Percentiles rank a stretch among this genome's conserved stretches.
Conservation (phyloP, 2,113 vertebrate genomes). For the Australoheros scitulus region DNA sequence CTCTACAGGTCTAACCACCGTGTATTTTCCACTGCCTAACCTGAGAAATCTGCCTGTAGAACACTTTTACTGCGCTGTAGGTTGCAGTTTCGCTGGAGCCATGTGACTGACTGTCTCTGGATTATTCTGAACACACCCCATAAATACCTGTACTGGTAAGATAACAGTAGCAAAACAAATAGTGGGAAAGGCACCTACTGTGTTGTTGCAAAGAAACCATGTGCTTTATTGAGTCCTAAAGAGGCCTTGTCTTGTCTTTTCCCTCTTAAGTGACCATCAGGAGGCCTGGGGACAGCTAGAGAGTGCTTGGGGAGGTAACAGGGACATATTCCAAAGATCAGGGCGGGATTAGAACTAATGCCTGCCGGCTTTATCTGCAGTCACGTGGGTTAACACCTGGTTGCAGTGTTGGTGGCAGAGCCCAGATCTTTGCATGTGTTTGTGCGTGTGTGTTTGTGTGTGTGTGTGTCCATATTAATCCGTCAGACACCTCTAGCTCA, state of each 20-base stretch:
- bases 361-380: conserved; percentile 78
- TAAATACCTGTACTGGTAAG: conserved; percentile 55
- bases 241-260: conserved; percentile 59
- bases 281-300: conserved; percentile 65
- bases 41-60: conserved; percentile 38
- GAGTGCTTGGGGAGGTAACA: conserved; percentile 69
- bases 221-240: conserved; percentile 51
- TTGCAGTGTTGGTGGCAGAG: conserved; percentile 66
- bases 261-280: conserved; percentile 65
- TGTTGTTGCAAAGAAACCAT: conserved; percentile 57
- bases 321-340: conserved; percentile 82
- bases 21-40: conserved; percentile 27
- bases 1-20: background rate
- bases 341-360: conserved; percentile 82
- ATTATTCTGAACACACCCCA: conserved; percentile 55
- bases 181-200: conserved; percentile 67
- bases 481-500: conserved; percentile 63
- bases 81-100: conserved; percentile 43
- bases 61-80: conserved; percentile 14
- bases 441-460: conserved; percentile 48
- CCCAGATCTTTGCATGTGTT: conserved; percentile 16
- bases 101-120: conserved; percentile 40
- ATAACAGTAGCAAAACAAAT: conserved; percentile 56
- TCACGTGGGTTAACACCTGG: conserved; percentile 82
- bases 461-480: conserved; percentile 64